These are phyloP conservation scores for Altica lythri DNA, from an alignment of 2,888 invertebrate genomes.

Conservation along the genomic window DNA sequence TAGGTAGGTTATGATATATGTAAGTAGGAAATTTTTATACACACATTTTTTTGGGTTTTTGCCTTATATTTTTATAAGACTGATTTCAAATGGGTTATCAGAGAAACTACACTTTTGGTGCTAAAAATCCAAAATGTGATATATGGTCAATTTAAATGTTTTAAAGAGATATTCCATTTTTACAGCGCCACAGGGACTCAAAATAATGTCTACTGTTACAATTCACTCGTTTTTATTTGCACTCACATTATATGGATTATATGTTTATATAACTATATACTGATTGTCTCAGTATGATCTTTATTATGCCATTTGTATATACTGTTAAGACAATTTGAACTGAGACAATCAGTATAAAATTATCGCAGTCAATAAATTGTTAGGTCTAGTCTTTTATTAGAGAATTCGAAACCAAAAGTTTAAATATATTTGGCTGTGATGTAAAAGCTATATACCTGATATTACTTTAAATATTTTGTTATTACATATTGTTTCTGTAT, in stretches of 20 bases:
- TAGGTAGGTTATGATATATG: slow-evolving; percentile 1
- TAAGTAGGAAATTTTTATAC: slow-evolving; percentile 4
- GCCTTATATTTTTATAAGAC: slow-evolving; percentile 5
- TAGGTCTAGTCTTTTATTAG: no score
- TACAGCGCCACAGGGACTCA: slow-evolving; percentile 1
- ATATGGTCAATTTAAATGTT: background rate
- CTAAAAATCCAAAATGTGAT: background rate
- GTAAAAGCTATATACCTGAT: no score
- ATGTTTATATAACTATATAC: no score
- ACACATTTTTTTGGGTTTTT: slow-evolving; percentile 5
- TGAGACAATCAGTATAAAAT: no score
- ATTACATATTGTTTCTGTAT: no score
- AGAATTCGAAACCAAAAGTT: no score
- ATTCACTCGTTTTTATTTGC: slow-evolving; percentile 5
- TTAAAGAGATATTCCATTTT: slow-evolving; percentile 9
- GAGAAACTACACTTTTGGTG: background rate
- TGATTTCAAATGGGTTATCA: slow-evolving; percentile 8
- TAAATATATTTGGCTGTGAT: no score
- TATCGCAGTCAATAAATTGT: no score
- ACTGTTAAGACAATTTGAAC: no score
- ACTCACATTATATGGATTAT: background rate
- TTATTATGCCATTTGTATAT: no score
- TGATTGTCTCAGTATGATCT: no score
- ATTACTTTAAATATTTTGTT: no score
- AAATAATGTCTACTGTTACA: background rate